Conservation (phyloP, 92 coral and sea anemone species). For the Siderastrea siderea region DNA sequence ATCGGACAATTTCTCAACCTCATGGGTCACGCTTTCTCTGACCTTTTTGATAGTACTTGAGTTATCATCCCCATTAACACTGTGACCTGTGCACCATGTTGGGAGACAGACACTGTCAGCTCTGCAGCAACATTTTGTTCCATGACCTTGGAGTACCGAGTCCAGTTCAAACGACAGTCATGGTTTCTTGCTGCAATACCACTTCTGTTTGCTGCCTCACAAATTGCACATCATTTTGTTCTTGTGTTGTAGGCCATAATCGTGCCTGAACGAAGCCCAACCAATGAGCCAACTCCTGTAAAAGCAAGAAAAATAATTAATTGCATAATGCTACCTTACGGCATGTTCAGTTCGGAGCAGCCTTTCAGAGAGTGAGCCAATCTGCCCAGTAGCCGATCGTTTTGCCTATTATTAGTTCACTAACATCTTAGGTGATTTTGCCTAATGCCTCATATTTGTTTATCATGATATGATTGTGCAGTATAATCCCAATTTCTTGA, state of each 20-base stretch:
- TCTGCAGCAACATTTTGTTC: not conserved
- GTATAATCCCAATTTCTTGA: too few relatives aligned
- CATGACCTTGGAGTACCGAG: not conserved
- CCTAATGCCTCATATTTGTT: too few relatives aligned
- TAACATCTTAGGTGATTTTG: too few relatives aligned
- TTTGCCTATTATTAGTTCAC: too few relatives aligned
- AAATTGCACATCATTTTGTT: not conserved
- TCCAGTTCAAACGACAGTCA: not conserved
- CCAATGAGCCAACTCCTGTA: not conserved
- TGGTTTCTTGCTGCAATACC: not conserved
- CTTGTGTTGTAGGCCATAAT: not conserved
- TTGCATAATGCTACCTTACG: too few relatives aligned
- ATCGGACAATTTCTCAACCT: slow-evolving; percentile 57
- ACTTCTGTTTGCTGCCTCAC: not conserved
- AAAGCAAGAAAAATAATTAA: not conserved
- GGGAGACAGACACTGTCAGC: not conserved
- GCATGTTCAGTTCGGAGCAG: too few relatives aligned
- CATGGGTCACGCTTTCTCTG: slow-evolving; percentile 40
- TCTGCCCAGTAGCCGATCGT: too few relatives aligned
- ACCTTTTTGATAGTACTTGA: slow-evolving; percentile 53
- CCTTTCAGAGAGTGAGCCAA: too few relatives aligned
- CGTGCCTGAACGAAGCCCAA: not conserved
- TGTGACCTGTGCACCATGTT: slow-evolving; percentile 7
- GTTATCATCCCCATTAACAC: slow-evolving; percentile 59
- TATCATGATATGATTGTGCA: too few relatives aligned